phyloP scores from a whole-genome alignment of 2,888 invertebrate species.

The Liodrosophila aerea region DNA sequence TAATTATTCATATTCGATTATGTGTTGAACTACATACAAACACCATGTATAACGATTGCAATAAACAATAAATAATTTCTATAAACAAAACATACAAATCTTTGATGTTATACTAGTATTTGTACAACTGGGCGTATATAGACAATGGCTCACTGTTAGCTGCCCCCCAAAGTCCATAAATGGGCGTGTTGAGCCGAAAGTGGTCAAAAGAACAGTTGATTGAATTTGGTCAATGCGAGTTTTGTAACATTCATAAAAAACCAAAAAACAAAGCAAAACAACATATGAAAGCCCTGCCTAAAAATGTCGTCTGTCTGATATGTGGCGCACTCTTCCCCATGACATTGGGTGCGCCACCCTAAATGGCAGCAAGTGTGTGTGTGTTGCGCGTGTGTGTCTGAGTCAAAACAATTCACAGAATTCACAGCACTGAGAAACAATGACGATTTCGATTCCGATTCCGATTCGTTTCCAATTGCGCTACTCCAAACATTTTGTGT shows the following conservation, averaged over 20 bases:
- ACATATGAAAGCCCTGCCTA: neutral
- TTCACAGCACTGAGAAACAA: conserved; percentile 13
- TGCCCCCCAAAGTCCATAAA: conserved; percentile 28
- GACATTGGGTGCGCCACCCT: conserved; percentile 37
- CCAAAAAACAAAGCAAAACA: neutral
- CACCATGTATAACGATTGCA: conserved; percentile 51
- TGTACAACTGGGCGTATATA: no score
- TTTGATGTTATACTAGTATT: no score
- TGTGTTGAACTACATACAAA: neutral
- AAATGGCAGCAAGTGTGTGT: conserved; percentile 35
- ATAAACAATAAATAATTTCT: conserved; percentile 27
- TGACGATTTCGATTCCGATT: conserved; percentile 36
- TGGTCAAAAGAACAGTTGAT: conserved; percentile 41
- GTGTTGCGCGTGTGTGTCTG: no score
- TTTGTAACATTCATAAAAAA: conserved; percentile 1
- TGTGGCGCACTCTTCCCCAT: conserved; percentile 20
- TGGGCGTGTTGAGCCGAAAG: conserved; percentile 42
- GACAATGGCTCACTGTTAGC: neutral
- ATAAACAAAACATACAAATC: conserved; percentile 4
- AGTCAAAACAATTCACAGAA: no score
- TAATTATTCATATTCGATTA: conserved; percentile 11
- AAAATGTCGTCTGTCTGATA: conserved; percentile 9
- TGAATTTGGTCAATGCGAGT: conserved; percentile 60
- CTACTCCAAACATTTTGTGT: conserved; percentile 39
- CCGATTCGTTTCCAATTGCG: conserved; percentile 30